Base-by-base conservation (phyloP, 2,888 invertebrate species). In the Ornithoptera priamus region DNA sequence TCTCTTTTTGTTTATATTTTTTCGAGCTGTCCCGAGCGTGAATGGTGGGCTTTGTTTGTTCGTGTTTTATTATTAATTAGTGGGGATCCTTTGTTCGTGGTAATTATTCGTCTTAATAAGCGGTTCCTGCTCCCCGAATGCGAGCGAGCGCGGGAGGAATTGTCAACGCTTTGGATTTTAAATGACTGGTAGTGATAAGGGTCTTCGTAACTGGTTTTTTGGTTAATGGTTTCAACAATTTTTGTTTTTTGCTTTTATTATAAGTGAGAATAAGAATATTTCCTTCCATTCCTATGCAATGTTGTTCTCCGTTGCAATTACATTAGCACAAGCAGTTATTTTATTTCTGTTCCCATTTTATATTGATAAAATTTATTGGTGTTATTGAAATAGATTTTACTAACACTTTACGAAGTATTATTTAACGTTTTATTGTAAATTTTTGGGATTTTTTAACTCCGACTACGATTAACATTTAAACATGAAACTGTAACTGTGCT, bases 11-110 rank as follows among this genome's bases (percentile, higher is more conserved):
- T 86, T 88, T 86, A 87, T 88, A 84, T 83, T 83, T 77, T 74
- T 77, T 74, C 76, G 69, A 84, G 85, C 88, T 86, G 90, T 88
- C 88, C 88, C 85, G 85, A 86, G 87, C 89, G 87, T 90, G 90
- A 91, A 92, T 91, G 87, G 90, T 82, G 84, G 82, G 82, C 87
- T 90, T 92, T 92, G 91, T 92, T 90, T 90, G 90, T 86, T 87
- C 88, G 88, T 90, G 92, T 92, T 90, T 92, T 92, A 92, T 92
- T 92, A 92, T 92, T 92, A 92, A 92, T 92, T 92, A 92, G 92
- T 91, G 92, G 85, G 81, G 85, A 83, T 84, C 85, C 88, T 90
- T 92, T 92, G 92, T 92, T 88, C 88, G 87, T 90, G 92, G 92
- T 86, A 92, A 92, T 92, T 92, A 92, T 92, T 90, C 70, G 90